Percentiles rank a stretch among this genome's conserved stretches.
Evolutionary conservation across 2,113 vertebrate species (phyloP).

Genomic region (Myotis lucifugus): DNA sequence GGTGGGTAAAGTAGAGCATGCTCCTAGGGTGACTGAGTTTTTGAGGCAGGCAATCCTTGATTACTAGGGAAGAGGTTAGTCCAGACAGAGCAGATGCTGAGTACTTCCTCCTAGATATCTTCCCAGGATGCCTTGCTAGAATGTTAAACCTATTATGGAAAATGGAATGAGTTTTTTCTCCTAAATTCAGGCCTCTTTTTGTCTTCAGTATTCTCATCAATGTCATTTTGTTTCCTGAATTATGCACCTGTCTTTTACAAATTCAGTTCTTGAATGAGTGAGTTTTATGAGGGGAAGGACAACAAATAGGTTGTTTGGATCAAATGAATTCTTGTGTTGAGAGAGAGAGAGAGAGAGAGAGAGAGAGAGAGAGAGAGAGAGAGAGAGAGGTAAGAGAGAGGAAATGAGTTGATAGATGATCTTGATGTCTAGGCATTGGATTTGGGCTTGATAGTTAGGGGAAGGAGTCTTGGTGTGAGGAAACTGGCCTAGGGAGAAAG

Average conservation of each 20-base stretch:
- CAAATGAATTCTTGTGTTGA: not conserved
- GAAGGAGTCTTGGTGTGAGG: not conserved
- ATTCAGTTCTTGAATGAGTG: not conserved
- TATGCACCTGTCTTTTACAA: not conserved
- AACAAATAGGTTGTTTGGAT: not conserved
- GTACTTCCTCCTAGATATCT: not conserved
- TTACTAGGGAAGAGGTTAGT: not conserved
- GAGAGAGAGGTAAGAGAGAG: not conserved
- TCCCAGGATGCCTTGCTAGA: not conserved
- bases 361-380: not conserved
- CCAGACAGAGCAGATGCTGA: not conserved
- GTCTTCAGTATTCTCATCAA: not conserved
- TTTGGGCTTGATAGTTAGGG: not conserved
- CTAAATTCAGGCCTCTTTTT: not conserved
- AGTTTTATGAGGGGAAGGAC: not conserved
- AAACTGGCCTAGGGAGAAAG: not conserved
- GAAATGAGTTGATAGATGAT: not conserved
- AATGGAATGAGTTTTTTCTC: not conserved
- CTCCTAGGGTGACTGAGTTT: not conserved
- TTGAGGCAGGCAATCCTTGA: not conserved
- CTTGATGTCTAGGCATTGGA: not conserved
- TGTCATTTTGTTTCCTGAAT: slow-evolving; percentile 21
- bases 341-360: not conserved
- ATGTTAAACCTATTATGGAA: not conserved
- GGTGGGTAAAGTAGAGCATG: not conserved